Evolutionary conservation across 2,113 vertebrate species (phyloP).

Genomic region (Cyrtonyx montezumae): DNA sequence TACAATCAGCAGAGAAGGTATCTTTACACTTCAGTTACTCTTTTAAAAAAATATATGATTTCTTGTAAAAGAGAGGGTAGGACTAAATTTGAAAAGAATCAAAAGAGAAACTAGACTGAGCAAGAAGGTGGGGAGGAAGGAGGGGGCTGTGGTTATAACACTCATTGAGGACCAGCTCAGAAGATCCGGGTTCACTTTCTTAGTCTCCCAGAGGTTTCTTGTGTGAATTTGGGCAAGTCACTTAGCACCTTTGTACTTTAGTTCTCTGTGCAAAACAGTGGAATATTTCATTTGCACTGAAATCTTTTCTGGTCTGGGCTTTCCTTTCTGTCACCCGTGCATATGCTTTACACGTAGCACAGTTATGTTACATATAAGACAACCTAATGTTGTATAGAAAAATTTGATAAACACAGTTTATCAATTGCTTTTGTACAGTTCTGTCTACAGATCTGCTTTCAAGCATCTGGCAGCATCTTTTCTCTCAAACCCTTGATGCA

Average conservation of each 20-base stretch:
- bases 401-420: neutral
- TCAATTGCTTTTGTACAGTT: neutral
- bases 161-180: constrained; percentile 1
- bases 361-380: neutral
- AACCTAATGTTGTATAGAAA: neutral
- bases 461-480: neutral
- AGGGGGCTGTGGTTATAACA: constrained; percentile 49
- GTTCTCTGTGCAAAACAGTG: neutral
- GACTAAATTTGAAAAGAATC: constrained; percentile 46
- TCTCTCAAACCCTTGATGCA: neutral
- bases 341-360: neutral
- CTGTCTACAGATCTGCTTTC: neutral
- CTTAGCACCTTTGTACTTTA: neutral
- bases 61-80: constrained; percentile 67
- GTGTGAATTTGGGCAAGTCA: neutral
- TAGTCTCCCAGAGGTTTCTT: constrained; percentile 1
- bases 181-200: neutral
- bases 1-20: neutral
- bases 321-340: neutral
- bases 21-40: constrained; percentile 30
- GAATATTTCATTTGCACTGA: neutral
- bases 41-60: neutral
- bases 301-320: neutral
- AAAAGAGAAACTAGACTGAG: constrained; percentile 56
- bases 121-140: constrained; percentile 8